phyloP scores from a whole-genome alignment of 2,888 invertebrate genomes.

The Rhodophaea formosa region DNA sequence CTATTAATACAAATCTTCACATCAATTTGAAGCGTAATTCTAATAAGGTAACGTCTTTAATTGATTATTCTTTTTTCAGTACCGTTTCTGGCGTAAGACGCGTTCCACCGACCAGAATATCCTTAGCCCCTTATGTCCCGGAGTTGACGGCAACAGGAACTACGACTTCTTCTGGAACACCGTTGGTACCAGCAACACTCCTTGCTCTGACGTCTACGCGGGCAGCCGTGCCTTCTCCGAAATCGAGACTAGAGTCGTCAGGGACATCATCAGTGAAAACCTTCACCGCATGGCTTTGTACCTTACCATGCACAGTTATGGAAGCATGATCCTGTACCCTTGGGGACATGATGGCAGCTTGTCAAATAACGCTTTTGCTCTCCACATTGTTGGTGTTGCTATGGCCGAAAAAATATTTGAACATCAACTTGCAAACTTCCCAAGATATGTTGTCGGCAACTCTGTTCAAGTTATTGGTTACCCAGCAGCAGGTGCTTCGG shows the following conservation, averaged over 20 bases:
- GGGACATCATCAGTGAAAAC: conserved; percentile 77
- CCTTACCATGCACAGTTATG: conserved; percentile 88
- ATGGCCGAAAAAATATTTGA: conserved; percentile 62
- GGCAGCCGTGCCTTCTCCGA: conserved; percentile 85
- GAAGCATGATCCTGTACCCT: conserved; percentile 84
- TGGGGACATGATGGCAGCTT: conserved; percentile 83
- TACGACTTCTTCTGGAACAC: conserved; percentile 86
- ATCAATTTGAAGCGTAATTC: too few relatives aligned
- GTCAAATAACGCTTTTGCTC: conserved; percentile 69
- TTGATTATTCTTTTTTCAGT: conserved; percentile 49
- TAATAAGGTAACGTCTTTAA: too few relatives aligned
- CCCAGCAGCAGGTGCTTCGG: conserved; percentile 82
- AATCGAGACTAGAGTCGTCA: conserved; percentile 81
- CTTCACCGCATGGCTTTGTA: conserved; percentile 82
- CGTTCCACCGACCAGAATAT: conserved; percentile 69
- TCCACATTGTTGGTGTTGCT: conserved; percentile 61
- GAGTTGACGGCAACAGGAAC: conserved; percentile 89
- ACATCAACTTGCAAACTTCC: conserved; percentile 51
- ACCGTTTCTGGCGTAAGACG: conserved; percentile 86
- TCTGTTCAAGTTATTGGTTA: conserved; percentile 75
- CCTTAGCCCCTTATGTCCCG: conserved; percentile 72
- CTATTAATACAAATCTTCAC: too few relatives aligned
- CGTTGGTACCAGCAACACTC: conserved; percentile 74
- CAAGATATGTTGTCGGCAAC: conserved; percentile 77
- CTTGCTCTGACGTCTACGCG: conserved; percentile 82